Percentiles rank a stretch among this genome's conserved stretches.
Evolutionary conservation across 2,888 invertebrate species (phyloP).

Genomic region (Villa cingulata): DNA sequence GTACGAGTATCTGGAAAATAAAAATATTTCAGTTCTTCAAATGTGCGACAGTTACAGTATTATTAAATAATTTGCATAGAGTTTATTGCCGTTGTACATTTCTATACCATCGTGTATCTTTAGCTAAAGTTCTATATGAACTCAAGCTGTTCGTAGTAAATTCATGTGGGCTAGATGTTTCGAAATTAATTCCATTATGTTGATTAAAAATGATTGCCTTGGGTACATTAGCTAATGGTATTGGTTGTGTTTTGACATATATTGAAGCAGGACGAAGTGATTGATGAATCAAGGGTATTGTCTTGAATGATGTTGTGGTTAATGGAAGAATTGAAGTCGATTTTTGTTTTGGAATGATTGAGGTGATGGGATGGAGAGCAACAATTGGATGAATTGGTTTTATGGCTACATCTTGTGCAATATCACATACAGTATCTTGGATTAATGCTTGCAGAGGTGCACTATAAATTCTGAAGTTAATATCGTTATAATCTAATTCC

Average conservation of each 20-base stretch:
- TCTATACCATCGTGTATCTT: too few species aligned
- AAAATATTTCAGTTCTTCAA: too few species aligned
- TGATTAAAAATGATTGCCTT: conserved; percentile 34
- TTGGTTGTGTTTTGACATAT: conserved; percentile 14
- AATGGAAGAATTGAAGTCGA: conserved; percentile 15
- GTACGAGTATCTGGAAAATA: too few species aligned
- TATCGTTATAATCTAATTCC: conserved; percentile 56
- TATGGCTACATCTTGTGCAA: conserved; percentile 18
- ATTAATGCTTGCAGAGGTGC: conserved; percentile 52
- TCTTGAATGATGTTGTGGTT: background rate
- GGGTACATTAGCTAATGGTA: conserved; percentile 21
- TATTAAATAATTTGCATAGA: too few species aligned
- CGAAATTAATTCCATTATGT: conserved; percentile 23
- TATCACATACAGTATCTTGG: conserved; percentile 59
- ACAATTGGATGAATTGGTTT: background rate
- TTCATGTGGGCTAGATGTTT: too few species aligned
- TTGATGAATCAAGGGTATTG: background rate
- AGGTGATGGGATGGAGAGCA: conserved; percentile 1
- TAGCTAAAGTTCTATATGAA: too few species aligned
- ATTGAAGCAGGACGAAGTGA: conserved; percentile 5
- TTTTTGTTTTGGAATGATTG: conserved; percentile 4
- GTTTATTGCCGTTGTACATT: too few species aligned
- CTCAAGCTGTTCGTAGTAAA: too few species aligned
- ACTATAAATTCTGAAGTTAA: conserved; percentile 63
- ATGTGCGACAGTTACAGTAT: too few species aligned